These are phyloP conservation scores for Netelia fuscicornis DNA, from an alignment of 2,888 invertebrate species.

Conservation along the genomic window DNA sequence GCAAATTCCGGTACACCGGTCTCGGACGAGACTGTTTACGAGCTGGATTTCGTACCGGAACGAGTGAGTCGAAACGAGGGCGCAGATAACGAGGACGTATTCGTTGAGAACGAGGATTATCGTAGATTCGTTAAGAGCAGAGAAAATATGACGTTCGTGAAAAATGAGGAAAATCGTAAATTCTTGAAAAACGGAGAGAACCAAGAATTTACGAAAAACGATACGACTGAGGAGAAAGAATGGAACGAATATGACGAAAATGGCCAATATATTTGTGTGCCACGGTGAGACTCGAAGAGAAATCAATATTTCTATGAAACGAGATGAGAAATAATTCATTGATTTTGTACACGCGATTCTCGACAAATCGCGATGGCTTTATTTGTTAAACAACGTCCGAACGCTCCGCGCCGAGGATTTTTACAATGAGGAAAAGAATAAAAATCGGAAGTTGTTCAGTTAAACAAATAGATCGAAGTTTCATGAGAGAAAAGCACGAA, in stretches of 20 bases:
- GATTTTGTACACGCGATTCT: constrained; percentile 23
- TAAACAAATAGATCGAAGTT: too few species aligned
- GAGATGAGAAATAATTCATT: not conserved
- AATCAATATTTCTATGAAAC: constrained; percentile 8
- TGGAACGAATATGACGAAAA: constrained; percentile 42
- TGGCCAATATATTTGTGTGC: constrained; percentile 45
- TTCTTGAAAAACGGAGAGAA: constrained; percentile 9
- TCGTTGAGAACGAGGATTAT: constrained; percentile 11
- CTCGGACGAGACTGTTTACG: constrained; percentile 40
- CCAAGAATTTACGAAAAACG: not conserved
- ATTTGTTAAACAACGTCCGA: not conserved
- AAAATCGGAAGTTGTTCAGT: too few species aligned
- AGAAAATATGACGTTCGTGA: not conserved
- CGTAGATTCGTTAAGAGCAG: constrained; percentile 8
- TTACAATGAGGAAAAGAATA: too few species aligned
- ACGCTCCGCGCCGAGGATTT: too few species aligned
- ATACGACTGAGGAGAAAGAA: not conserved
- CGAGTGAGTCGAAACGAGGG: not conserved
- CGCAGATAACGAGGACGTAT: not conserved
- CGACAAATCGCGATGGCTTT: not conserved
- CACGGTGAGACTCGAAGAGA: constrained; percentile 37
- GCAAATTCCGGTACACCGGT: constrained; percentile 53
- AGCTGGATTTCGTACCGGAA: constrained; percentile 51
- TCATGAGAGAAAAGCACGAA: too few species aligned
- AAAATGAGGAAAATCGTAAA: constrained; percentile 21